Percentiles rank a stretch among this genome's conserved stretches.
phyloP scores from a whole-genome alignment of 2,113 vertebrate genomes.

The Notarius lentiginosus region DNA sequence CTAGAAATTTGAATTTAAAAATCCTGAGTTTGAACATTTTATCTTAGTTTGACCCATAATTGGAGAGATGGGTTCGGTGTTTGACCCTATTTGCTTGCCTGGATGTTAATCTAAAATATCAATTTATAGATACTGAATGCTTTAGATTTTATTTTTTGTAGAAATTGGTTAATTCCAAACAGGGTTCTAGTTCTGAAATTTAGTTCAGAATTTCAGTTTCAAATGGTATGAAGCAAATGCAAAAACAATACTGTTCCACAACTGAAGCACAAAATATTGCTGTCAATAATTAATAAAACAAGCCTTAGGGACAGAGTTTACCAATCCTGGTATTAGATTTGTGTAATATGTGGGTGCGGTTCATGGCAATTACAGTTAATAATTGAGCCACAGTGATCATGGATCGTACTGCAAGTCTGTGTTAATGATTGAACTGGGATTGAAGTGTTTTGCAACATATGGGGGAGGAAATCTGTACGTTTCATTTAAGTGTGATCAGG shows the following conservation, averaged over 20 bases:
- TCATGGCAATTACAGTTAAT: slow-evolving; percentile 26
- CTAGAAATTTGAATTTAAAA: neutral
- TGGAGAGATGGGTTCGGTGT: neutral
- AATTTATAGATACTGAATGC: neutral
- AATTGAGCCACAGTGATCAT: slow-evolving; percentile 20
- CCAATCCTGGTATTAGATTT: neutral
- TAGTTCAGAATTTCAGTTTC: neutral
- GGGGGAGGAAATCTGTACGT: neutral
- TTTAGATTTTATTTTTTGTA: neutral
- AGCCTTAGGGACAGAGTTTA: neutral
- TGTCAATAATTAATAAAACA: neutral
- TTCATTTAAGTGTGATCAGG: neutral
- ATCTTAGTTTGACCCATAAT: neutral
- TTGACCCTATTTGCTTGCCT: neutral
- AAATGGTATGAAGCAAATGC: neutral
- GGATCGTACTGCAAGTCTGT: neutral
- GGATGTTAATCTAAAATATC: neutral
- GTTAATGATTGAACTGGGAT: slow-evolving; percentile 28
- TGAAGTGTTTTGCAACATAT: neutral
- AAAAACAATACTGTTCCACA: neutral
- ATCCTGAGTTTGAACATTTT: neutral
- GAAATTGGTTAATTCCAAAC: neutral
- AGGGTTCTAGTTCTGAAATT: neutral
- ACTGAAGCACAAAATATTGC: neutral
- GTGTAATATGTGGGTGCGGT: neutral